Evolutionary conservation across 2,113 vertebrate species (phyloP), one percentile per base, ranked within the genome.

Genomic region (Sigmodon hispidus): DNA sequence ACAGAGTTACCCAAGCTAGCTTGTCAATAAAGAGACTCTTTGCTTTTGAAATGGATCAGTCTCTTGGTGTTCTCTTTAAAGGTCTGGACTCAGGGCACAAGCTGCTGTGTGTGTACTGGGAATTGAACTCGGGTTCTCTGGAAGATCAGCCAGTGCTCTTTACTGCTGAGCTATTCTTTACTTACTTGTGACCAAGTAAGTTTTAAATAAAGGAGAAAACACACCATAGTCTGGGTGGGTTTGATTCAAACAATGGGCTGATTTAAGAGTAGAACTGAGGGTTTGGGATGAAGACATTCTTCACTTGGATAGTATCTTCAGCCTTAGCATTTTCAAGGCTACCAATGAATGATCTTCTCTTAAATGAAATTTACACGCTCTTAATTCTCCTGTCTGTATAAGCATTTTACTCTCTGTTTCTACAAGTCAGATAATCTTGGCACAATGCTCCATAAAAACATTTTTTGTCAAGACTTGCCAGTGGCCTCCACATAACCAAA

Each of bases 281-380:
- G 31, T 88, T 34, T 21, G 5, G 6, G 4, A 76, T 29, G 76
- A 57, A 52, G 12, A 63, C n/a, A 26, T 40, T 59, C n/a, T 0
- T 7, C 5, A 1, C 5, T 2, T 29, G 7, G 5, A 13, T 11
- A 65, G 2, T 5, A 77, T 11, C 10, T 31, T 21, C 29, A 22
- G 7, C 8, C 52, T 9, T 34, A 3, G 5, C 16, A 57, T 45
- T 29, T 75, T 40, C 17, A 1, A 29, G 1, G 3, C 7, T 8
- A 50, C 3, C 17, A 34, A 29, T 31, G 31, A 24, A 34, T 52
- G 19, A 9, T 85, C 16, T 21, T 7, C 29, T 31, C 16, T 11
- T n/a, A n/a, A n/a, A 17, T 45, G 24, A 48, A 29, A 12, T 52
- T 69, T n/a, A n/a, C n/a, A n/a, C n/a, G n/a, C n/a, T n/a, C 10